These are phyloP conservation scores for Tupiocoris notatus DNA, from an alignment of 2,888 invertebrate genomes.

Conservation along the genomic window DNA sequence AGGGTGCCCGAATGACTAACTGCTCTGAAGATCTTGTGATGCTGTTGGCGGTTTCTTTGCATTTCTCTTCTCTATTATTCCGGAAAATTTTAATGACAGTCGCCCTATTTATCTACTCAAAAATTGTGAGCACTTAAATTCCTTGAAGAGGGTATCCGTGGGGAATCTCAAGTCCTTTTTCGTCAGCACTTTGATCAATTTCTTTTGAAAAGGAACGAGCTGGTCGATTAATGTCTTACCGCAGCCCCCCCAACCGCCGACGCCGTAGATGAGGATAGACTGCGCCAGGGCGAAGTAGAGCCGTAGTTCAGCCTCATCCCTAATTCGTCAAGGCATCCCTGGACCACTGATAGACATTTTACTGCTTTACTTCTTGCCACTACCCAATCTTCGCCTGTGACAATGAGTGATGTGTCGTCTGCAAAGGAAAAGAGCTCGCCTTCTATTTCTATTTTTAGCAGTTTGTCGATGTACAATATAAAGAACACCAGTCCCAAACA, in stretches of 20 bases:
- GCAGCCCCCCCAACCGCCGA: slow-evolving; percentile 3
- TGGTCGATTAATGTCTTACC: not conserved
- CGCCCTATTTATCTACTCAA: too few relatives aligned
- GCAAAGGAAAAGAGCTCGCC: slow-evolving; percentile 8
- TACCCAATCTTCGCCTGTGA: slow-evolving; percentile 5
- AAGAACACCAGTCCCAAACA: slow-evolving; percentile 27
- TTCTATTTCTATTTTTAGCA: not conserved
- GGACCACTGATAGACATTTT: not conserved
- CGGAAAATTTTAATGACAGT: too few relatives aligned
- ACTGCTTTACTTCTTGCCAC: slow-evolving; percentile 1
- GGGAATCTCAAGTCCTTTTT: too few relatives aligned
- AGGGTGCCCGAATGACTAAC: too few relatives aligned
- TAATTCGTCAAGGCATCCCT: slow-evolving; percentile 1
- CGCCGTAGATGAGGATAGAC: slow-evolving; percentile 7
- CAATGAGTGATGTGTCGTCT: slow-evolving; percentile 21
- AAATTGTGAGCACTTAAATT: too few relatives aligned
- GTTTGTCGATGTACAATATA: slow-evolving; percentile 14
- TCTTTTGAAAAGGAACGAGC: not conserved
- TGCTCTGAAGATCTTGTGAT: too few relatives aligned
- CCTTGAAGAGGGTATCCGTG: too few relatives aligned
- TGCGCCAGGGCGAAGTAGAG: slow-evolving; percentile 11
- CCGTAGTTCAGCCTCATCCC: slow-evolving; percentile 21
- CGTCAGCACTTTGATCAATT: too few relatives aligned
- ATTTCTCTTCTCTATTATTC: too few relatives aligned
- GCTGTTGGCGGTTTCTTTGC: too few relatives aligned